Conservation (phyloP, 2,113 vertebrate genomes). For the Cynocephalus volans region DNA sequence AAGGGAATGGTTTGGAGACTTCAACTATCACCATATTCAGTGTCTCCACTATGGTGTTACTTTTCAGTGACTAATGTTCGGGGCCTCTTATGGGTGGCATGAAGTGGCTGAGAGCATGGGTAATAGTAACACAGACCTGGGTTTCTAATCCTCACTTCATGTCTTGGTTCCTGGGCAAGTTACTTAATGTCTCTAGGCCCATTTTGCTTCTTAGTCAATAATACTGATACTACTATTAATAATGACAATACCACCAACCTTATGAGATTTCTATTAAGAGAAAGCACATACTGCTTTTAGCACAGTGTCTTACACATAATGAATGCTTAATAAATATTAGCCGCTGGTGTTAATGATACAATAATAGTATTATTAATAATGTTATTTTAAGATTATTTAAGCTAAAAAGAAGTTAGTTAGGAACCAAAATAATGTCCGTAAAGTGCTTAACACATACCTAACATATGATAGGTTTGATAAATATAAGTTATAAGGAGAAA, state of each 20-base stretch:
- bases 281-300: neutral
- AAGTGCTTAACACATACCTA: neutral
- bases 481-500: neutral
- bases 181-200: neutral
- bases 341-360: neutral
- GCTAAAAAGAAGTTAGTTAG: slow-evolving; percentile 12
- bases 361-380: neutral
- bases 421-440: slow-evolving; percentile 29
- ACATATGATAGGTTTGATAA: neutral
- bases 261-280: neutral
- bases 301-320: neutral
- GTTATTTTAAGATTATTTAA: neutral
- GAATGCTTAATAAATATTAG: neutral
- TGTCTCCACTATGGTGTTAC: neutral
- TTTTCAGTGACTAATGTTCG: neutral
- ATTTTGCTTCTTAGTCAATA: neutral
- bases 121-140: neutral
- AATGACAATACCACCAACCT: neutral
- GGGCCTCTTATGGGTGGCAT: rapidly evolving
- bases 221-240: neutral
- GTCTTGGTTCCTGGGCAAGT: neutral
- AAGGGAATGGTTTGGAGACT: neutral
- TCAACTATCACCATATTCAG: rapidly evolving
- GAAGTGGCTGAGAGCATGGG: neutral
- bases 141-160: neutral